phyloP scores from a whole-genome alignment of 2,113 vertebrate species.

The Eublepharis macularius region DNA sequence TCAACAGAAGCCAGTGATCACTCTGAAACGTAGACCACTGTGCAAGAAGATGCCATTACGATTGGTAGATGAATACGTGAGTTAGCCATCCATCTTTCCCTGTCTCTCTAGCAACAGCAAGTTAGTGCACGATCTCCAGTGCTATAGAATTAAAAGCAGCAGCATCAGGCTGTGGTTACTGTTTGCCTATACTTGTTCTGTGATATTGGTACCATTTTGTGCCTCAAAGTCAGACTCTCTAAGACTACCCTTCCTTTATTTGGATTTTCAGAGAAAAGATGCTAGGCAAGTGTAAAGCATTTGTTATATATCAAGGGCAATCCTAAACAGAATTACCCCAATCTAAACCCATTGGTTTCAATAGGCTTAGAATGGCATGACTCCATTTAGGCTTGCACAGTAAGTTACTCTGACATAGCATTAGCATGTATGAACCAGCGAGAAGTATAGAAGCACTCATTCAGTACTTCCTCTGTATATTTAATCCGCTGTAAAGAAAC shows the following conservation, averaged over 20 bases:
- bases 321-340: too few species aligned
- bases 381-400: too few species aligned
- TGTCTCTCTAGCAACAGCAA: constrained; percentile 16
- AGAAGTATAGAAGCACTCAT: not conserved
- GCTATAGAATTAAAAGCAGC: constrained; percentile 39
- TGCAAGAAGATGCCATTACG: too few species aligned
- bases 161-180: not conserved
- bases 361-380: too few species aligned
- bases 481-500: constrained; percentile 2
- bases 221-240: constrained; percentile 52
- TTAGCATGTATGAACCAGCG: constrained; percentile 33
- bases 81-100: constrained; percentile 51
- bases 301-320: not conserved
- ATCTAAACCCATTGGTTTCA: too few species aligned
- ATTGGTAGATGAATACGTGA: too few species aligned
- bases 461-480: constrained; percentile 33
- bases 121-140: not conserved
- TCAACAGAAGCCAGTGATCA: too few species aligned
- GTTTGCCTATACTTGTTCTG: constrained; percentile 14
- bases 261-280: not conserved
- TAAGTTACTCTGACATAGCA: constrained; percentile 10
- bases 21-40: too few species aligned
- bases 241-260: not conserved
- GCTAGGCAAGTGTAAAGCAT: not conserved
- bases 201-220: not conserved